phyloP scores from a whole-genome alignment of 2,888 invertebrate genomes.

The Drosophila kambysellisi region DNA sequence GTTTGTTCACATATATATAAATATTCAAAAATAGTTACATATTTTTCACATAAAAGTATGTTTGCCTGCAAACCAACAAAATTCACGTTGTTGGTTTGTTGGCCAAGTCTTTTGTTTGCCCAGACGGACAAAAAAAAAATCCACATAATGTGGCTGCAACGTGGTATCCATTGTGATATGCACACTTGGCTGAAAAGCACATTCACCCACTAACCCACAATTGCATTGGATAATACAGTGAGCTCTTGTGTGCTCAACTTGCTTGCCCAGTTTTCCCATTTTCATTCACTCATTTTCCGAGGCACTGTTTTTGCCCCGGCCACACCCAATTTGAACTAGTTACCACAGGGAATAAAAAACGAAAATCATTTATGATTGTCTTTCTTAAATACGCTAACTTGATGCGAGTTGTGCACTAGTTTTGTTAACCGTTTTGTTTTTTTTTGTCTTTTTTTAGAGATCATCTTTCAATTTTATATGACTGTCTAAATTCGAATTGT shows the following conservation, averaged over 20 bases:
- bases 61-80: slow-evolving; percentile 1
- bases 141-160: slow-evolving; percentile 34
- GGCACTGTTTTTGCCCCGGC: slow-evolving; percentile 30
- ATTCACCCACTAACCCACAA: slow-evolving; percentile 81
- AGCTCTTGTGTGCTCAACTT: slow-evolving; percentile 13
- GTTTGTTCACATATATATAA: not conserved
- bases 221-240: slow-evolving; percentile 51
- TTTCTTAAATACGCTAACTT: slow-evolving; percentile 10
- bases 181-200: slow-evolving; percentile 64
- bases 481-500: no score
- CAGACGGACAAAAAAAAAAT: slow-evolving; percentile 16
- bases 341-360: slow-evolving; percentile 37
- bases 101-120: slow-evolving; percentile 65
- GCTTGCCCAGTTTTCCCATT: slow-evolving; percentile 54
- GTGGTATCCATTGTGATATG: slow-evolving; percentile 63
- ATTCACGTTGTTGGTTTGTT: slow-evolving; percentile 49
- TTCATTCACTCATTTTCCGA: slow-evolving; percentile 51
- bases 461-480: not conserved
- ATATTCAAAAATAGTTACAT: not conserved
- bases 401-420: not conserved
- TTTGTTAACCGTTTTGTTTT: not conserved
- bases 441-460: not conserved
- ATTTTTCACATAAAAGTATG: not conserved
- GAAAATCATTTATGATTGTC: slow-evolving; percentile 38
- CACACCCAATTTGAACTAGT: slow-evolving; percentile 60